A percentile compares a stretch with the other conserved stretches of the same genome.
Conservation (phyloP, 2,888 invertebrate genomes). For the Cordilura impudica region DNA sequence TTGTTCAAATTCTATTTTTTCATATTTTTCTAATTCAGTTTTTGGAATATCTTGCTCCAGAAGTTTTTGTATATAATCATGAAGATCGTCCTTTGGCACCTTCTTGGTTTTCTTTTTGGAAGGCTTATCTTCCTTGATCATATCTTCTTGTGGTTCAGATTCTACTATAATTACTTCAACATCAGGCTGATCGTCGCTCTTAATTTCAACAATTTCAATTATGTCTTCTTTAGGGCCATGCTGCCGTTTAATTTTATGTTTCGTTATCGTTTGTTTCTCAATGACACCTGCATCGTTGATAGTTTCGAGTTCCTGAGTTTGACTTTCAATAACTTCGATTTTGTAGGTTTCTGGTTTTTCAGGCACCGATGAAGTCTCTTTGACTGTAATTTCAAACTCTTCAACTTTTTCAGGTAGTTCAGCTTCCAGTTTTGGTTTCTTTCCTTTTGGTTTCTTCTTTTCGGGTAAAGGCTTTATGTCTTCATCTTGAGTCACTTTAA, state of each 20-base stretch:
- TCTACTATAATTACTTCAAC: constrained; percentile 73
- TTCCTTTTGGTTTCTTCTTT: constrained; percentile 57
- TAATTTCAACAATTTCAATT: constrained; percentile 76
- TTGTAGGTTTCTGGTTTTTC: constrained; percentile 48
- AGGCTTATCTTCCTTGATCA: constrained; percentile 70
- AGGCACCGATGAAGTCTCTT: constrained; percentile 71
- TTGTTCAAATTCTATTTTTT: constrained; percentile 76
- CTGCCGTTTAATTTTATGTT: constrained; percentile 77
- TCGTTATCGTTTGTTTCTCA: constrained; percentile 76
- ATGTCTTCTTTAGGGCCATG: constrained; percentile 75
- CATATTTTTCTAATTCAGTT: constrained; percentile 77
- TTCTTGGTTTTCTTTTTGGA: constrained; percentile 74
- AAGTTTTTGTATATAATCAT: constrained; percentile 75
- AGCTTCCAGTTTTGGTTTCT: constrained; percentile 38
- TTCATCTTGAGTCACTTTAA: constrained; percentile 43
- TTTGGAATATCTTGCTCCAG: constrained; percentile 76
- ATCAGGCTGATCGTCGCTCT: constrained; percentile 73
- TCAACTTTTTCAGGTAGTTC: constrained; percentile 63
- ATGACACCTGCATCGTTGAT: constrained; percentile 73
- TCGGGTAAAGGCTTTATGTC: constrained; percentile 63
- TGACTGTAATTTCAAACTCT: constrained; percentile 77
- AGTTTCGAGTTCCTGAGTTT: constrained; percentile 61
- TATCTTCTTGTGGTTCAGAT: constrained; percentile 70
- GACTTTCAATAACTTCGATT: constrained; percentile 61
- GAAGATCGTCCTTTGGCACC: constrained; percentile 73